Evolutionary conservation across 2,888 invertebrate species (phyloP).

Genomic region (Dicyrtomina minuta): DNA sequence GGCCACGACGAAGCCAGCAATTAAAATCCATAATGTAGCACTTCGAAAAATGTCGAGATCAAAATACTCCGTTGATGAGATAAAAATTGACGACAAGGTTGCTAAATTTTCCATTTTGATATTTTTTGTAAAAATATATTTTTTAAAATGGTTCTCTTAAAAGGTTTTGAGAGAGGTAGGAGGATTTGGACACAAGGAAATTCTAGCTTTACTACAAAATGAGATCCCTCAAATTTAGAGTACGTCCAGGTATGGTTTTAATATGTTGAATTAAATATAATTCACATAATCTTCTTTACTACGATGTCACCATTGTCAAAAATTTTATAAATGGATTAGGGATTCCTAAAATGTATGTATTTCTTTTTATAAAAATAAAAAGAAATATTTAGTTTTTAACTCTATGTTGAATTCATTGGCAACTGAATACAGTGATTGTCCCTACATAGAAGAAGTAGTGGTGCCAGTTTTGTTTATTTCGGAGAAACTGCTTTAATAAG

Average conservation of each 20-base stretch:
- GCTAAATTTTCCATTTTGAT: background rate
- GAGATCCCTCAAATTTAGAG: too few species aligned
- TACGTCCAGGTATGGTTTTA: too few species aligned
- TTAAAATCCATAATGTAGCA: conserved; percentile 58
- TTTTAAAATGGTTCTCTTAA: background rate
- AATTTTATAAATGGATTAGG: conserved; percentile 3
- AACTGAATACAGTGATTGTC: too few species aligned
- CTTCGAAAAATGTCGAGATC: conserved; percentile 30
- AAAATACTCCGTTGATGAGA: background rate
- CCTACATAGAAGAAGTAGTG: too few species aligned
- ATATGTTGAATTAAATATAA: too few species aligned
- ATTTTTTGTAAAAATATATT: background rate
- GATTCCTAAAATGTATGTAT: background rate
- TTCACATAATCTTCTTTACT: background rate
- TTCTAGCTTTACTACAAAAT: too few species aligned
- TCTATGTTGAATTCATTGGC: too few species aligned
- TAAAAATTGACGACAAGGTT: too few species aligned
- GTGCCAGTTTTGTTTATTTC: too few species aligned
- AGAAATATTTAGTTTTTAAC: background rate
- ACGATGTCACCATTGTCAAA: background rate
- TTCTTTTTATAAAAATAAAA: conserved; percentile 1
- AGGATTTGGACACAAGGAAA: too few species aligned
- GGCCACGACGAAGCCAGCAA: conserved; percentile 62
- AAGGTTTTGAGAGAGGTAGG: too few species aligned
- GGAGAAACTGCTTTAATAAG: too few species aligned